Evolutionary conservation across 2,113 vertebrate species (phyloP).

Genomic region (Suncus etruscus): DNA sequence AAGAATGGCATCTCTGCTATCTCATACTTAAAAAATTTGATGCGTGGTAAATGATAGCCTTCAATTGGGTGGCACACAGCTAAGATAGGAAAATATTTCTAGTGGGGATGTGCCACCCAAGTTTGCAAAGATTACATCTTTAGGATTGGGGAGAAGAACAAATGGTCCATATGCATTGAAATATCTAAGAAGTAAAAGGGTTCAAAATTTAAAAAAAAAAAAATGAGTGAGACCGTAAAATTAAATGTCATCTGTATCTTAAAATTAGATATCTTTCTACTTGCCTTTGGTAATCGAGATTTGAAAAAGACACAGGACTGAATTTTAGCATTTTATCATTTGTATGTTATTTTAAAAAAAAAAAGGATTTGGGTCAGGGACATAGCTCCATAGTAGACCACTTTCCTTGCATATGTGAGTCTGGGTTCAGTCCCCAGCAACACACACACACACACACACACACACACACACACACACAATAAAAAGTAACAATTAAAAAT

Average conservation of each 20-base stretch:
- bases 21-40: neutral
- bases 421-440: too few relatives aligned
- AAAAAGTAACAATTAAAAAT: too few relatives aligned
- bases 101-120: neutral
- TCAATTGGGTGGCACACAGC: neutral
- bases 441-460: neutral
- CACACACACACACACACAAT: neutral
- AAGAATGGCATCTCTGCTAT: conserved; percentile 19
- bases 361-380: neutral
- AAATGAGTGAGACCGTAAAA: conserved; percentile 19
- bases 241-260: conserved; percentile 29
- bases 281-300: conserved; percentile 35
- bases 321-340: conserved; percentile 22
- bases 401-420: too few relatives aligned
- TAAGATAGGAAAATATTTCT: conserved; percentile 55
- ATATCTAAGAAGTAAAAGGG: conserved; percentile 15
- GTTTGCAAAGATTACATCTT: neutral
- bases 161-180: neutral
- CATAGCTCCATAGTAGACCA: too few relatives aligned
- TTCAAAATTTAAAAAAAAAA: neutral
- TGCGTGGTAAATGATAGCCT: neutral
- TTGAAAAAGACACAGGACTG: neutral
- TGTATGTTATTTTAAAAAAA: neutral
- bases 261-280: conserved; percentile 33
- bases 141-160: neutral